Conservation (phyloP, 2,797 vertebrate genomes). For the Argya squamiceps region DNA sequence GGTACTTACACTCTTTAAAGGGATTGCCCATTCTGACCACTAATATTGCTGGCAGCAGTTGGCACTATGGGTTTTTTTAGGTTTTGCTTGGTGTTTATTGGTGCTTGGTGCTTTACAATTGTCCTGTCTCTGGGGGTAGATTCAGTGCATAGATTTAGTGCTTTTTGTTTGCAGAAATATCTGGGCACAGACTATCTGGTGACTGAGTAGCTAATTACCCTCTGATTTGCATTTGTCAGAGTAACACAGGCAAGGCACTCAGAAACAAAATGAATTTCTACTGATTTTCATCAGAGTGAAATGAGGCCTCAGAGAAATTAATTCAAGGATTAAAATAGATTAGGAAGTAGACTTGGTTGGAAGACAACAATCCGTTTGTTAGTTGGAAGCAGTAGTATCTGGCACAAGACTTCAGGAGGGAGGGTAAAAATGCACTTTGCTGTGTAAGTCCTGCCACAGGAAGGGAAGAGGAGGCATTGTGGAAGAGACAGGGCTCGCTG, state of each 20-base stretch:
- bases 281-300: neutral
- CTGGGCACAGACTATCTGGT: neutral
- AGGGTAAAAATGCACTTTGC: neutral
- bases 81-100: conserved; percentile 7
- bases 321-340: neutral
- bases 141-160: neutral
- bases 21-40: neutral
- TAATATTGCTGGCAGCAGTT: neutral
- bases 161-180: neutral
- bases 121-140: neutral
- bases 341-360: neutral
- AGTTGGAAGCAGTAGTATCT: neutral
- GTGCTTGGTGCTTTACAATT: neutral
- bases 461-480: neutral
- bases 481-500: neutral
- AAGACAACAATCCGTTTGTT: neutral
- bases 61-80: neutral
- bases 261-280: conserved; percentile 15
- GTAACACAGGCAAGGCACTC: neutral
- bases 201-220: neutral
- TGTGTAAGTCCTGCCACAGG: neutral
- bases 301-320: neutral
- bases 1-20: neutral
- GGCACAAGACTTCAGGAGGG: neutral
- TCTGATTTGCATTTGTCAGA: neutral